Conservation (phyloP, 2,888 invertebrate genomes). For the Perithous albicinctus region DNA sequence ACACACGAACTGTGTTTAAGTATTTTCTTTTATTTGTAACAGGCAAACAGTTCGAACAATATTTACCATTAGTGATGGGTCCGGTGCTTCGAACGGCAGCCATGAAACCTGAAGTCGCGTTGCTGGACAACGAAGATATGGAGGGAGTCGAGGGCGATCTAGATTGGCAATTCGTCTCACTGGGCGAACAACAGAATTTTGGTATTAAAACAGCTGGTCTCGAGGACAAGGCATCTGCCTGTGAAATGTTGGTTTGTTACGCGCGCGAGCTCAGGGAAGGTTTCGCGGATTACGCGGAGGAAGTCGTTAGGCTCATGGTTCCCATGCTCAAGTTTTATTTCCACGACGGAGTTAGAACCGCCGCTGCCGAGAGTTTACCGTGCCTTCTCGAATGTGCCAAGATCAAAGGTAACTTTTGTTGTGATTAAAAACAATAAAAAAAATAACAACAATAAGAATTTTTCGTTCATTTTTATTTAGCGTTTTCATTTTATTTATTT, state of each 20-base stretch:
- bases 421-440: neutral
- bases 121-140: slow-evolving; percentile 94
- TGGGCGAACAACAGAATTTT: slow-evolving; percentile 97
- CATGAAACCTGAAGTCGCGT: slow-evolving; percentile 96
- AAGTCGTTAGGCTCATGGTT: slow-evolving; percentile 93
- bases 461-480: too few species aligned
- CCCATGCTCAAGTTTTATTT: slow-evolving; percentile 97
- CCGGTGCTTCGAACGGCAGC: slow-evolving; percentile 96
- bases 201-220: slow-evolving; percentile 96
- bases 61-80: slow-evolving; percentile 97
- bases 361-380: slow-evolving; percentile 96
- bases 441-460: neutral
- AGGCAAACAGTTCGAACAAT: slow-evolving; percentile 95
- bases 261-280: slow-evolving; percentile 96
- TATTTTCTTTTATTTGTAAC: slow-evolving; percentile 43
- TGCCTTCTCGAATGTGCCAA: slow-evolving; percentile 95
- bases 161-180: slow-evolving; percentile 97
- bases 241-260: slow-evolving; percentile 98
- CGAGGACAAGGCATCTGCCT: slow-evolving; percentile 98
- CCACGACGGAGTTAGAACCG: slow-evolving; percentile 96
- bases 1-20: neutral
- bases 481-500: too few species aligned
- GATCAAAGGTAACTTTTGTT: slow-evolving; percentile 88
- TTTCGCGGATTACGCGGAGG: slow-evolving; percentile 89
- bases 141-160: slow-evolving; percentile 93